These are phyloP conservation scores for Dallia pectoralis DNA, from an alignment of 2,797 vertebrate species.

Conservation along the genomic window DNA sequence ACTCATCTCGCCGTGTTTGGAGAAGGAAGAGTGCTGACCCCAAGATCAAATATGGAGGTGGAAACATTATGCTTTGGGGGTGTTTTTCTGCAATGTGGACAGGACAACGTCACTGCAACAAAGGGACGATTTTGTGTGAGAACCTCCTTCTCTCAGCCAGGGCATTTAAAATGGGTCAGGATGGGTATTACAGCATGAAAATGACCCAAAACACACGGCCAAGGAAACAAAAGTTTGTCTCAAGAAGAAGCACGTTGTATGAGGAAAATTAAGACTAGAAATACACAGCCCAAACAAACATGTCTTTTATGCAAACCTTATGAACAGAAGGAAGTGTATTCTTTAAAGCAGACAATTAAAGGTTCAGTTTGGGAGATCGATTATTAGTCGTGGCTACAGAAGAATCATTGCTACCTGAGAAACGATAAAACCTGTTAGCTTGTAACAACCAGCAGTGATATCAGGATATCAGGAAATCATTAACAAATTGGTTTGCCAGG, in stretches of 20 bases:
- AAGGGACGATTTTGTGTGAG: too few relatives aligned
- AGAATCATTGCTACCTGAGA: slow-evolving; percentile 43
- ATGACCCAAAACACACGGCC: too few relatives aligned
- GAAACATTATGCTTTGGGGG: too few relatives aligned
- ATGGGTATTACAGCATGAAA: too few relatives aligned
- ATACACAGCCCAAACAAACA: not conserved
- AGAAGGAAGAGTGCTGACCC: too few relatives aligned
- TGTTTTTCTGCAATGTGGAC: too few relatives aligned
- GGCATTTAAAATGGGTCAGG: too few relatives aligned
- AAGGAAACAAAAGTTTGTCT: too few relatives aligned
- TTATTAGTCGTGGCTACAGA: slow-evolving; percentile 18
- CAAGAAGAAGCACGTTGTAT: not conserved
- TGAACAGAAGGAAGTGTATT: slow-evolving; percentile 19
- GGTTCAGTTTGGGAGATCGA: not conserved
- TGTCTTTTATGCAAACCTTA: not conserved
- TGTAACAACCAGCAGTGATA: slow-evolving; percentile 17
- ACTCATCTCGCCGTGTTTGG: too few relatives aligned
- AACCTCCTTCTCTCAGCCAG: too few relatives aligned
- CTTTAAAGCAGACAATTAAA: slow-evolving; percentile 12
- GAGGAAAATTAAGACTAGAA: not conserved
- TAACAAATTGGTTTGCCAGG: slow-evolving; percentile 40
- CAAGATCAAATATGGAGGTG: too few relatives aligned
- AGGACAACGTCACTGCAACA: too few relatives aligned
- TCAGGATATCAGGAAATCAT: slow-evolving; percentile 40
- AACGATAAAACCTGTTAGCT: slow-evolving; percentile 43